phyloP scores from a whole-genome alignment of 2,888 invertebrate genomes.

The Branchellion lobata region DNA sequence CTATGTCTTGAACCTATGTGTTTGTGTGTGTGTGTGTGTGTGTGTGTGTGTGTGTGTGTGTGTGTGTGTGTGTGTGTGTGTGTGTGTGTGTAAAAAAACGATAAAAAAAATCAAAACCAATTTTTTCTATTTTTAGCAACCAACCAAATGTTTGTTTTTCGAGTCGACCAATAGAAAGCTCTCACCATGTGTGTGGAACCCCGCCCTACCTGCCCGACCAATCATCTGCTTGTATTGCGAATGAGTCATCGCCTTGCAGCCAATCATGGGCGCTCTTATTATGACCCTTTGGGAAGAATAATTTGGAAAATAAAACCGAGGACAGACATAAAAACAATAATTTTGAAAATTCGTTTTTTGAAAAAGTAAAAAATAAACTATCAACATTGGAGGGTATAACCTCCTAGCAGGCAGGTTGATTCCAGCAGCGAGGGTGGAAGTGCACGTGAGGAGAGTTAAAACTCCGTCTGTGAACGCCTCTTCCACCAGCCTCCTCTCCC shows the following conservation, averaged over 20 bases:
- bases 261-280: constrained; percentile 80
- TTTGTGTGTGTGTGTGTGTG: background rate
- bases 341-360: background rate
- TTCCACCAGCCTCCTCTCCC: constrained; percentile 82
- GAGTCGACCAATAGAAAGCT: constrained; percentile 71
- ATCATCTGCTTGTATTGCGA: constrained; percentile 91
- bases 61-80: too few species aligned
- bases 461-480: constrained; percentile 75
- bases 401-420: constrained; percentile 91
- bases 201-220: constrained; percentile 89
- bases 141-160: constrained; percentile 50
- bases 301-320: background rate
- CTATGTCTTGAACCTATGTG: constrained; percentile 57
- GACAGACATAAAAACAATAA: background rate
- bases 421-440: constrained; percentile 94
- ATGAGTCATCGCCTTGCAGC: constrained; percentile 72
- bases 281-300: constrained; percentile 67
- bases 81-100: too few species aligned
- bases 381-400: constrained; percentile 49
- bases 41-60: background rate
- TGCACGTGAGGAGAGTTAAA: constrained; percentile 86
- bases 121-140: background rate
- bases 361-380: background rate
- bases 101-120: background rate
- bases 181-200: constrained; percentile 78